These are phyloP conservation scores for Brachynemurus nebulosus DNA, from an alignment of 2,888 invertebrate species.

Conservation along the genomic window DNA sequence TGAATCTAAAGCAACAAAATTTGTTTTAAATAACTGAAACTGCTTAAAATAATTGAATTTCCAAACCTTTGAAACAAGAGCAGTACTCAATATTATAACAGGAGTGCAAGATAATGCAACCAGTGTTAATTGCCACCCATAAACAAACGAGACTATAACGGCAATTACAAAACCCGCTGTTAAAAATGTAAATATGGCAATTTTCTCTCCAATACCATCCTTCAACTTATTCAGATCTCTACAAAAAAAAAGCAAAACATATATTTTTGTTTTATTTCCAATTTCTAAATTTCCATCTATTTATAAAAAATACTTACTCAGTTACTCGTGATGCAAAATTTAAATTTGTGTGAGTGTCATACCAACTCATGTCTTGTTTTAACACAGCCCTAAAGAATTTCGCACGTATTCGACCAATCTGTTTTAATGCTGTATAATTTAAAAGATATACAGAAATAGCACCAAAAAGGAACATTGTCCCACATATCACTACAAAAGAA, in stretches of 20 bases:
- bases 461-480: conserved; percentile 42
- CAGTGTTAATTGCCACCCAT: conserved; percentile 78
- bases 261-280: too few relatives aligned
- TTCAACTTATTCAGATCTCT: conserved; percentile 66
- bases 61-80: conserved; percentile 60
- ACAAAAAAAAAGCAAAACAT: too few relatives aligned
- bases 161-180: conserved; percentile 58
- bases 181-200: conserved; percentile 58
- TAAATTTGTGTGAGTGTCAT: conserved; percentile 51
- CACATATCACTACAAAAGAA: conserved; percentile 39
- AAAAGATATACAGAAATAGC: conserved; percentile 47
- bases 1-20: conserved; percentile 40
- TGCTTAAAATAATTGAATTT: too few relatives aligned
- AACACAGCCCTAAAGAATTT: conserved; percentile 49
- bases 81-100: conserved; percentile 57
- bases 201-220: conserved; percentile 74
- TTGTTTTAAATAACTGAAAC: too few relatives aligned
- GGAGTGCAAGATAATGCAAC: conserved; percentile 68
- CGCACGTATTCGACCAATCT: conserved; percentile 46
- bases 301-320: conserved; percentile 41
- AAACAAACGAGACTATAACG: conserved; percentile 56
- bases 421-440: conserved; percentile 49
- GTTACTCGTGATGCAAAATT: conserved; percentile 62
- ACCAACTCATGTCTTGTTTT: conserved; percentile 61
- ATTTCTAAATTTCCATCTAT: not conserved